Conservation (phyloP, 2,113 vertebrate genomes). For the Gasterosteus nipponicus region DNA sequence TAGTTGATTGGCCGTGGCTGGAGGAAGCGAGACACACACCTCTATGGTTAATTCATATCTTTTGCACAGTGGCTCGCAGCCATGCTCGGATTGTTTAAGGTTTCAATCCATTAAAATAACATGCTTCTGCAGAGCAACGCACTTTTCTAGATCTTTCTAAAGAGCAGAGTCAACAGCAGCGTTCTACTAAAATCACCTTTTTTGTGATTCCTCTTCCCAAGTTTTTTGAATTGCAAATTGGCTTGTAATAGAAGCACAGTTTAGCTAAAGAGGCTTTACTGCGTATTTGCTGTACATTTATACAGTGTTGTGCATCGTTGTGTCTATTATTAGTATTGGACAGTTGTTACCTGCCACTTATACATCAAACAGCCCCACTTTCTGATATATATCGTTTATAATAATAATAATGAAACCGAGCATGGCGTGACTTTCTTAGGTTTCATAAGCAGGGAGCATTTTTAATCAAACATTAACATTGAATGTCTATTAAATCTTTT, state of each 20-base stretch:
- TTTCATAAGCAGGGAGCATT: too few species aligned
- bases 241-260: constrained; percentile 47
- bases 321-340: constrained; percentile 6
- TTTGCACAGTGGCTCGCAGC: constrained; percentile 51
- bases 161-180: constrained; percentile 71
- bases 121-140: constrained; percentile 62
- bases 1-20: constrained; percentile 57
- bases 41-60: constrained; percentile 69
- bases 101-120: constrained; percentile 69
- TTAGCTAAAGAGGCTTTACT: constrained; percentile 30
- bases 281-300: constrained; percentile 27
- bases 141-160: constrained; percentile 67
- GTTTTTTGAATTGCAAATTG: constrained; percentile 74
- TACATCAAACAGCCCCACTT: background rate
- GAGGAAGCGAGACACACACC: constrained; percentile 38
- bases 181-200: constrained; percentile 73
- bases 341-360: background rate
- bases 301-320: background rate
- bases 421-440: background rate
- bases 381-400: too few species aligned
- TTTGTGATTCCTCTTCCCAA: constrained; percentile 65
- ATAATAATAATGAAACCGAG: background rate
- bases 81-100: constrained; percentile 68
- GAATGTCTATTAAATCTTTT: background rate
- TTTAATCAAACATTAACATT: too few species aligned